Evolutionary conservation across 2,797 vertebrate species (phyloP).

Genomic region (Aldrovandia affinis): DNA sequence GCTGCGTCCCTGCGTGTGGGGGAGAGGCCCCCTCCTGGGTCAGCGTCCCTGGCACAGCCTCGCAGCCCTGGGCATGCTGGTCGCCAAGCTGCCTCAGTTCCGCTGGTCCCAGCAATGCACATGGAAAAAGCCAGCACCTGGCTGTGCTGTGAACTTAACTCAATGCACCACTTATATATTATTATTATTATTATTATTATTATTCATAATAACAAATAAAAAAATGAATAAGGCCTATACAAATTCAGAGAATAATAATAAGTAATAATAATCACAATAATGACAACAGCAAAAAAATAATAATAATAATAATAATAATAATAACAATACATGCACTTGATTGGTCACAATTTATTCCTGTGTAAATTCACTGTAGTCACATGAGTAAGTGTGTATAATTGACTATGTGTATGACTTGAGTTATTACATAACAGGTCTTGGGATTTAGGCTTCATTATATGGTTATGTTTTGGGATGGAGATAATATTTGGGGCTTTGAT

Average conservation of each 20-base stretch:
- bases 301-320: neutral
- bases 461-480: neutral
- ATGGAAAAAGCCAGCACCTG: constrained; percentile 46
- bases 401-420: neutral
- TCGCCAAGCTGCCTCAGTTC: constrained; percentile 75
- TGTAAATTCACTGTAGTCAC: neutral
- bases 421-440: neutral
- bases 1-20: constrained; percentile 53
- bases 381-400: neutral
- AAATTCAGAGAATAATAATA: no score
- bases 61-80: constrained; percentile 66
- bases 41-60: constrained; percentile 62
- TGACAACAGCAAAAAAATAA: neutral
- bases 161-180: constrained; percentile 17
- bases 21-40: constrained; percentile 47
- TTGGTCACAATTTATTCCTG: neutral
- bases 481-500: neutral
- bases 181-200: no score
- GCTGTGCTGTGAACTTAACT: constrained; percentile 30
- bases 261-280: neutral
- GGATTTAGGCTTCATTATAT: neutral
- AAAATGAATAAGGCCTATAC: neutral
- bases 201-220: constrained; percentile 47
- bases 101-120: constrained; percentile 56
- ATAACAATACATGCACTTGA: no score